Evolutionary conservation across 2,113 vertebrate genomes (phyloP).

Genomic region (Rafetus swinhoei): DNA sequence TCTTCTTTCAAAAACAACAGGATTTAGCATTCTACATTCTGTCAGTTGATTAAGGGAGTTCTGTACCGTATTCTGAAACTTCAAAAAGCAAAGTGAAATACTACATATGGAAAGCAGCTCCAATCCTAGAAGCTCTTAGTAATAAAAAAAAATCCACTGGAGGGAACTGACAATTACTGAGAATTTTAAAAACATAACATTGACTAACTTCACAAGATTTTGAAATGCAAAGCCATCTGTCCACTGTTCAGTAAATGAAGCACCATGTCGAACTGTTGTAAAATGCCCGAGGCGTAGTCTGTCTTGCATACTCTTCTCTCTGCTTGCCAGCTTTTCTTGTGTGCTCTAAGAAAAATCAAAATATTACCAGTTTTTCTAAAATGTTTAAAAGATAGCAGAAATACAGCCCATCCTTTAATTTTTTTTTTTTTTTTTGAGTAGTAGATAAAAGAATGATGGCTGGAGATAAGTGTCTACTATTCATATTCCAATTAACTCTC

Average conservation of each 20-base stretch:
- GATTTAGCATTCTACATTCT: not conserved
- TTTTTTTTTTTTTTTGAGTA: not conserved
- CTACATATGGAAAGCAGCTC: conserved; percentile 1
- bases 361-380: conserved; percentile 1
- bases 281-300: conserved; percentile 98
- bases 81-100: conserved; percentile 50
- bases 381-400: conserved; percentile 24
- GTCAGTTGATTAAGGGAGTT: conserved; percentile 7
- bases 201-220: conserved; percentile 97
- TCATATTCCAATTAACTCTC: conserved; percentile 11
- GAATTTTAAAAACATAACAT: conserved; percentile 69
- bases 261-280: conserved; percentile 98
- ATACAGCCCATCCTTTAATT: not conserved
- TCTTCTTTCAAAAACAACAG: not conserved
- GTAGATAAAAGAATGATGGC: not conserved
- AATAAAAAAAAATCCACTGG: conserved; percentile 62
- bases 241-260: conserved; percentile 99
- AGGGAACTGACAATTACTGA: conserved; percentile 68
- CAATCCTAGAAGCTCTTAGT: conserved; percentile 41
- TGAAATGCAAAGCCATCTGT: conserved; percentile 99
- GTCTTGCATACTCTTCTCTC: conserved; percentile 99
- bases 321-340: conserved; percentile 97
- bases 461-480: not conserved
- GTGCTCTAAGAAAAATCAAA: conserved; percentile 85
- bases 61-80: conserved; percentile 25